These are phyloP conservation scores for Nerophis ophidion DNA, from an alignment of 2,113 vertebrate species.

Conservation along the genomic window DNA sequence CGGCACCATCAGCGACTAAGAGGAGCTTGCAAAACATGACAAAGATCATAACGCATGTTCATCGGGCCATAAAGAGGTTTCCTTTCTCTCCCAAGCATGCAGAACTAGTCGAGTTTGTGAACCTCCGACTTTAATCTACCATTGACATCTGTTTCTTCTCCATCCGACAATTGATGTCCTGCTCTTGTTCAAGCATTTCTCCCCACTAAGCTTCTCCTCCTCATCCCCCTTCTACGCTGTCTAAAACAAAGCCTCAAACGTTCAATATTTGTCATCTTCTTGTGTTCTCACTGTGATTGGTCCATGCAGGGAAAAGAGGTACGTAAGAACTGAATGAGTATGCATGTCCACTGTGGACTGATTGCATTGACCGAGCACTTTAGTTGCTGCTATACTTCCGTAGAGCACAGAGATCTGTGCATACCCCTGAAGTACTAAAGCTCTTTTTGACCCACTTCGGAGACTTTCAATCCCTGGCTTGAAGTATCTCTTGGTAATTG, in stretches of 20 bases:
- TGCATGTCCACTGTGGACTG: constrained; percentile 81
- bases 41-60: constrained; percentile 70
- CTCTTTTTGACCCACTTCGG: constrained; percentile 14
- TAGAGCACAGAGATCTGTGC: constrained; percentile 27
- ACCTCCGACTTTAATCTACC: constrained; percentile 60
- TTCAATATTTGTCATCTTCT: constrained; percentile 77
- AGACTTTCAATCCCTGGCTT: not conserved
- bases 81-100: constrained; percentile 64
- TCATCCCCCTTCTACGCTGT: constrained; percentile 58
- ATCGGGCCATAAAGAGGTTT: constrained; percentile 62
- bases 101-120: constrained; percentile 60
- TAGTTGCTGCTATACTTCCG: constrained; percentile 18
- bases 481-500: constrained; percentile 56
- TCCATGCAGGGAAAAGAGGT: constrained; percentile 99
- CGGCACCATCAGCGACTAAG: constrained; percentile 28
- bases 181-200: constrained; percentile 58
- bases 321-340: constrained; percentile 85
- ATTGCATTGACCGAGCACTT: constrained; percentile 43
- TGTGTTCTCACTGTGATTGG: constrained; percentile 91
- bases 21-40: constrained; percentile 63
- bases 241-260: constrained; percentile 73
- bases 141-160: constrained; percentile 58
- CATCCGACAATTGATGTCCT: constrained; percentile 59
- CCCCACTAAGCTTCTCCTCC: constrained; percentile 54
- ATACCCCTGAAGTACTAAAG: constrained; percentile 20